Conservation (phyloP, 2,797 vertebrate species). For the Enteromius treurensis region DNA sequence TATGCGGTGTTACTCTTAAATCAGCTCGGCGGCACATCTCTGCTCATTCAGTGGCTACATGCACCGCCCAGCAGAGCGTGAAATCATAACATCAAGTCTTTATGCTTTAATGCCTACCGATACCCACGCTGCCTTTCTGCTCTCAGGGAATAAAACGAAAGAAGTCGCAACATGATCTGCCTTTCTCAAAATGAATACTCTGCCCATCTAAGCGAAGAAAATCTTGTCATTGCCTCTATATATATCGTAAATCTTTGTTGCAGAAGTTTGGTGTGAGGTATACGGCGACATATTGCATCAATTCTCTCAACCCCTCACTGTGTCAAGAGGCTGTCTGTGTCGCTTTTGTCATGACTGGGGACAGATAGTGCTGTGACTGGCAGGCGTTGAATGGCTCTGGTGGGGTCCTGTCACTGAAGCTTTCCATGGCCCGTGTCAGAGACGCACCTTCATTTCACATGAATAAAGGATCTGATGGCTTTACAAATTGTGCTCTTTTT, state of each 20-base stretch:
- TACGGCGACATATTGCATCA: constrained; percentile 9
- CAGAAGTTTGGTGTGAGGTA: constrained; percentile 37
- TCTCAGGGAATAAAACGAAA: constrained; percentile 31
- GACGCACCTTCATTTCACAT: constrained; percentile 47
- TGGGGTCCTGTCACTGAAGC: constrained; percentile 72
- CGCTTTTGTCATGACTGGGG: constrained; percentile 42
- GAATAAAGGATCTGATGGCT: constrained; percentile 73
- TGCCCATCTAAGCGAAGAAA: constrained; percentile 49
- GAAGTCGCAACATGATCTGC: constrained; percentile 62
- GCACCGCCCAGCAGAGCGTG: constrained; percentile 68
- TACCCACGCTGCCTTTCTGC: constrained; percentile 62
- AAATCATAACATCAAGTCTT: constrained; percentile 77
- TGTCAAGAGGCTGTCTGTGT: constrained; percentile 41
- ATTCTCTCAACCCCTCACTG: constrained; percentile 30
- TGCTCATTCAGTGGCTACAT: constrained; percentile 62
- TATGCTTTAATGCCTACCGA: constrained; percentile 75
- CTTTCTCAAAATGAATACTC: constrained; percentile 59
- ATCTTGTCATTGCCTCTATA: constrained; percentile 53
- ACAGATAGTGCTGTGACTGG: constrained; percentile 50
- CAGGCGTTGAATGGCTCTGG: constrained; percentile 51
- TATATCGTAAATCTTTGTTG: constrained; percentile 52
- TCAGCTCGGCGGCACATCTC: constrained; percentile 65
- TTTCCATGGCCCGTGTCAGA: constrained; percentile 63
- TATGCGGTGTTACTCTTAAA: constrained; percentile 69
- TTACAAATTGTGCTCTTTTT: constrained; percentile 40